Percentiles rank a stretch among this genome's conserved stretches.
Conservation (phyloP, 2,888 invertebrate species). For the Elaeidobius kamerunicus region DNA sequence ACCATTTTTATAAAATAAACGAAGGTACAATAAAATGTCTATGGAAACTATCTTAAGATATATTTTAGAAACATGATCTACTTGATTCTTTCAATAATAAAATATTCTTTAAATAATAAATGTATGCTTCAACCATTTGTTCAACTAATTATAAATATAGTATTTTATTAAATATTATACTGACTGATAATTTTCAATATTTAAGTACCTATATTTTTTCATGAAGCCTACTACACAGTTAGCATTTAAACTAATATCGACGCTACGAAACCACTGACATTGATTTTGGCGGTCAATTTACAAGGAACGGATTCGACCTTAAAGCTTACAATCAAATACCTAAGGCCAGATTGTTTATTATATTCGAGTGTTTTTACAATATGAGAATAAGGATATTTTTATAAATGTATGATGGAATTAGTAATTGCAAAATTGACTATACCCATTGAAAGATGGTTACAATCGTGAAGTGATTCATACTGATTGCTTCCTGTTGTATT, state of each 20-base stretch:
- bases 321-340: constrained; percentile 23
- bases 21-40: no score
- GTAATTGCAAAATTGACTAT: background rate
- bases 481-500: no score
- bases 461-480: background rate
- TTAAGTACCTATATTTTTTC: background rate
- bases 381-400: background rate
- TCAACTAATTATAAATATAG: no score
- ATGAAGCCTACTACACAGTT: background rate
- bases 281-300: constrained; percentile 29
- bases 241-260: constrained; percentile 15
- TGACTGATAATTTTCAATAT: no score
- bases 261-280: constrained; percentile 25
- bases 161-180: no score
- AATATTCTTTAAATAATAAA: no score
- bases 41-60: no score
- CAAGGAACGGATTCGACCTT: constrained; percentile 27
- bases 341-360: constrained; percentile 26
- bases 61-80: no score
- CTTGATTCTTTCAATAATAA: no score
- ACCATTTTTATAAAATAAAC: no score
- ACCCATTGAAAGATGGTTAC: background rate
- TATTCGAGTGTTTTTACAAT: constrained; percentile 1
- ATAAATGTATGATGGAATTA: no score
- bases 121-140: no score